Evolutionary conservation across 2,888 invertebrate species (phyloP).

Genomic region (Epinotia ramella): DNA sequence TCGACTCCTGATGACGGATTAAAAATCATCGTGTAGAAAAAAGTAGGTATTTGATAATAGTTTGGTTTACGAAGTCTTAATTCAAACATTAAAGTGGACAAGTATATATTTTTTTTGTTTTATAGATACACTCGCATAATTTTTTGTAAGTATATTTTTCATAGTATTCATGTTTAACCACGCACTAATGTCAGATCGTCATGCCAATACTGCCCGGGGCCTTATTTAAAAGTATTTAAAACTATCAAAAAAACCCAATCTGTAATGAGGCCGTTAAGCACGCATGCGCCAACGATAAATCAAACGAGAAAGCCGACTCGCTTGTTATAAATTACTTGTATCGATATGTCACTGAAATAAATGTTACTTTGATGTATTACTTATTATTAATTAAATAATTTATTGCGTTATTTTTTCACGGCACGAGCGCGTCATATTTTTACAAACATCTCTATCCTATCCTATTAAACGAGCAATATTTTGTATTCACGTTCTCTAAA

Average conservation of each 20-base stretch:
- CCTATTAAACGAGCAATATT: not conserved
- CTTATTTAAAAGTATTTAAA: constrained; percentile 2
- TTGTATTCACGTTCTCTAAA: too few species aligned
- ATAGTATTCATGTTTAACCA: not conserved
- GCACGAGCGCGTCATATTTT: not conserved
- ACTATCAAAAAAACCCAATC: constrained; percentile 22
- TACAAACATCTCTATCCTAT: too few species aligned
- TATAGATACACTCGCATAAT: too few species aligned
- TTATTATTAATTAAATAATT: not conserved
- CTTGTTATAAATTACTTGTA: constrained; percentile 29
- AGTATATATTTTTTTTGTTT: too few species aligned
- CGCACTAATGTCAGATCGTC: not conserved
- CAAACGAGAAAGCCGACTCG: constrained; percentile 33
- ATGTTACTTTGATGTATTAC: constrained; percentile 1
- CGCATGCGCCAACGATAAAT: constrained; percentile 36
- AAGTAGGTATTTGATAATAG: too few species aligned
- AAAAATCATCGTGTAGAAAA: too few species aligned
- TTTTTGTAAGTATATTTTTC: not conserved
- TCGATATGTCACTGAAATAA: constrained; percentile 21
- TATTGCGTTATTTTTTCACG: not conserved
- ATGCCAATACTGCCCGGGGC: not conserved
- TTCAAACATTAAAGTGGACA: too few species aligned
- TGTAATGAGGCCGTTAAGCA: constrained; percentile 31
- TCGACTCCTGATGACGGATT: too few species aligned
- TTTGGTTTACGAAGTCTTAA: too few species aligned